phyloP scores from a whole-genome alignment of 2,113 vertebrate genomes.

The Gavia stellata region DNA sequence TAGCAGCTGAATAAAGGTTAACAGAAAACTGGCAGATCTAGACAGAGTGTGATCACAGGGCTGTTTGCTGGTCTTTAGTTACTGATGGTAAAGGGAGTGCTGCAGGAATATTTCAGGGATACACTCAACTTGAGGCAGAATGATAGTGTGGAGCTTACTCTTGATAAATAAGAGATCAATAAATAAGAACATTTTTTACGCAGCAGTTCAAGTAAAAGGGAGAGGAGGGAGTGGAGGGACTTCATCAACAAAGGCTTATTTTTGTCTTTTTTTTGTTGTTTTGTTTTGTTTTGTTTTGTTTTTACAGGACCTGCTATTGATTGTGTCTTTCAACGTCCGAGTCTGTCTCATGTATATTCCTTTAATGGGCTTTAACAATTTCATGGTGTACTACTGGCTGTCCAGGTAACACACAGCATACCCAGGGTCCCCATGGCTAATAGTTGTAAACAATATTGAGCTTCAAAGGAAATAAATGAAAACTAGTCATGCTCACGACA shows the following conservation, averaged over 20 bases:
- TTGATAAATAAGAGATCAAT: neutral
- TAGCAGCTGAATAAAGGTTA: neutral
- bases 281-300: neutral
- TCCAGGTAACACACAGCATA: slow-evolving; percentile 32
- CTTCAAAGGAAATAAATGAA: neutral
- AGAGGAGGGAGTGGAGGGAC: neutral
- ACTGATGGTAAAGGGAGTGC: neutral
- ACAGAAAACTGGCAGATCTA: neutral
- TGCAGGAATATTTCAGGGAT: neutral
- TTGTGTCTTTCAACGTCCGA: slow-evolving; percentile 24
- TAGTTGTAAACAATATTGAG: neutral
- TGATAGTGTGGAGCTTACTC: neutral
- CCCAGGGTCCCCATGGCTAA: neutral
- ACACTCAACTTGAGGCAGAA: neutral
- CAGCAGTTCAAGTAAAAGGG: neutral
- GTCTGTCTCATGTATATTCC: slow-evolving; percentile 53
- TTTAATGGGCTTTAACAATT: slow-evolving; percentile 60
- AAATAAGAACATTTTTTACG: neutral
- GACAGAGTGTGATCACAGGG: too few relatives aligned
- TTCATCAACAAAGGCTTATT: neutral
- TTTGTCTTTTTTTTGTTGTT: neutral
- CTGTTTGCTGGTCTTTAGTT: neutral
- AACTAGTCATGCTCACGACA: rapidly evolving
- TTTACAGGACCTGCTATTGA: neutral
- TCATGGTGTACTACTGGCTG: slow-evolving; percentile 54